These are phyloP conservation scores for Muscidifurax raptorellus DNA, from an alignment of 1,140 invertebrate genomes.

Conservation along the genomic window DNA sequence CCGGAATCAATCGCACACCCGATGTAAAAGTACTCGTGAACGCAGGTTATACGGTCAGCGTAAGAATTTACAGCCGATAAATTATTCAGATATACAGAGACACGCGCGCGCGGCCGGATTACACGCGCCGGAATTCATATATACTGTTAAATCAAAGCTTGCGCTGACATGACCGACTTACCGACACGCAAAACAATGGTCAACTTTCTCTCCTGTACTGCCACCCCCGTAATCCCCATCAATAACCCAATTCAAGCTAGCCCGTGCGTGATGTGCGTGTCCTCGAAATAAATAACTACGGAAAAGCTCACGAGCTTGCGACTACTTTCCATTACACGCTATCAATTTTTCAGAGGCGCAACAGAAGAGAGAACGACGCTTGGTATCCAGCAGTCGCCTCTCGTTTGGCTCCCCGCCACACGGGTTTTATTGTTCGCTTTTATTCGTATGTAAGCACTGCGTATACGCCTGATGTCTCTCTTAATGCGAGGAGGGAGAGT, in stretches of 20 bases:
- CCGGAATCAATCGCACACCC: neutral
- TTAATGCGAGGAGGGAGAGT: neutral
- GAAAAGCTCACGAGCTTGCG: neutral
- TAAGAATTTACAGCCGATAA: neutral
- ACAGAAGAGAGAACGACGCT: neutral
- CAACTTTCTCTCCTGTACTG: neutral
- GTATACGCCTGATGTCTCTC: neutral
- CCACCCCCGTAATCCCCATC: neutral
- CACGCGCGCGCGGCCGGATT: neutral
- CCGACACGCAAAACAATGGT: neutral
- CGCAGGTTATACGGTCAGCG: neutral
- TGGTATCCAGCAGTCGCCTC: neutral
- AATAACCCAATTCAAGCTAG: neutral
- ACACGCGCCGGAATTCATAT: neutral
- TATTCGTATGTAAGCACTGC: neutral
- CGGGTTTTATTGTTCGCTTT: slow-evolving; percentile 31
- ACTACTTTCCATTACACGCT: neutral
- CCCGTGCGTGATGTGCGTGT: neutral
- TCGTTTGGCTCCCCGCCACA: neutral
- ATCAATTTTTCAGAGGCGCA: slow-evolving; percentile 6
- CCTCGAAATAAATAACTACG: neutral
- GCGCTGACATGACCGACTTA: neutral
- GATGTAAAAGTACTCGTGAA: neutral
- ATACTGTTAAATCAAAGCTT: neutral
- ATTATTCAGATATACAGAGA: neutral